phyloP scores from a whole-genome alignment of 2,113 vertebrate species.

The Psittacula cyanocephala region DNA sequence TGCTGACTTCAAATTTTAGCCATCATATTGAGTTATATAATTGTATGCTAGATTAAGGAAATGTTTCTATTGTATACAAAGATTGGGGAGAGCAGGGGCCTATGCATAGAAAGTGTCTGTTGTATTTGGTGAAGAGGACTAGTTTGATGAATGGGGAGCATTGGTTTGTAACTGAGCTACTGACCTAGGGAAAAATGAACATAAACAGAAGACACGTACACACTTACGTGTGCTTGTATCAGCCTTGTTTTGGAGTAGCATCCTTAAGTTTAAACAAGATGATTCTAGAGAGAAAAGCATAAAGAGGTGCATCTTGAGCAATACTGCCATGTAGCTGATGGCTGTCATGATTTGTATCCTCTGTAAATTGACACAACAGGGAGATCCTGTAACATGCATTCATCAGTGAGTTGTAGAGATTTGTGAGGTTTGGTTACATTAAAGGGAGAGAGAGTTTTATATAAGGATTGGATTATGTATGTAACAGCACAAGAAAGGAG shows the following conservation, averaged over 20 bases:
- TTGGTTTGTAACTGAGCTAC: background rate
- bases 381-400: background rate
- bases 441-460: background rate
- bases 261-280: background rate
- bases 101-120: background rate
- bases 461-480: background rate
- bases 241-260: background rate
- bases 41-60: background rate
- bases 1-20: background rate
- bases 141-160: background rate
- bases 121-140: background rate
- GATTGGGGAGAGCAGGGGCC: accelerated
- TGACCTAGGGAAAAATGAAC: background rate
- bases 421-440: background rate
- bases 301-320: background rate
- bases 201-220: background rate
- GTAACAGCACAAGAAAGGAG: background rate
- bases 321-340: background rate
- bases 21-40: background rate
- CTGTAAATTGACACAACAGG: background rate
- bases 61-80: background rate
- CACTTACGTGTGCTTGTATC: accelerated
- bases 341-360: background rate
- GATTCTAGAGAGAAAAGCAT: background rate
- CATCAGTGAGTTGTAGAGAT: background rate